These are phyloP conservation scores for Gymnoscopelus microlampas DNA, from an alignment of 2,797 vertebrate genomes.

Conservation along the genomic window DNA sequence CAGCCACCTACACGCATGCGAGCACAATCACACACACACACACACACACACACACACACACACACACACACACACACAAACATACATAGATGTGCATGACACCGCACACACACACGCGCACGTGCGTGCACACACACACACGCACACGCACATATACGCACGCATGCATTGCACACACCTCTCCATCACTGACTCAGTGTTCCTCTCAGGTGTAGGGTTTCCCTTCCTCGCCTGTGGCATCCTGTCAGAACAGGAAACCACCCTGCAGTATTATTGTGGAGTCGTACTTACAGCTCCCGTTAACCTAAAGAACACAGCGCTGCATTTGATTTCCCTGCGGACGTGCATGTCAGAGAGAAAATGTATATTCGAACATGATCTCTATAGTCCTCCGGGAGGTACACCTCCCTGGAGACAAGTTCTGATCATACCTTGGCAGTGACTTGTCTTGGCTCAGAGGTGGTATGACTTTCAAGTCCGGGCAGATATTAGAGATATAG, in stretches of 20 bases:
- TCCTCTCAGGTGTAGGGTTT: constrained; percentile 71
- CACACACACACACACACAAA: constrained; percentile 3
- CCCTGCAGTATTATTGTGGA: constrained; percentile 32
- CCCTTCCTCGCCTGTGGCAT: constrained; percentile 56
- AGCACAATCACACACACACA: constrained; percentile 26
- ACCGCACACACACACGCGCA: not conserved
- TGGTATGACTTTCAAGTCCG: constrained; percentile 51
- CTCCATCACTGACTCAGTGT: constrained; percentile 62
- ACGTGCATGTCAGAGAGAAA: constrained; percentile 41
- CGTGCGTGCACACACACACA: not conserved
- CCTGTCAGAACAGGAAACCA: constrained; percentile 69
- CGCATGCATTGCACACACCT: constrained; percentile 57
- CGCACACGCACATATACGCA: constrained; percentile 29
- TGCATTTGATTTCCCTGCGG: constrained; percentile 61
- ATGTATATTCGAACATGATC: constrained; percentile 53
- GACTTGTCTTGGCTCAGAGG: constrained; percentile 20
- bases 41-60: constrained; percentile 28
- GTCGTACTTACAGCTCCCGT: constrained; percentile 52
- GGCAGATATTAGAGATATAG: constrained; percentile 25
- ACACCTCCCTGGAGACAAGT: constrained; percentile 44
- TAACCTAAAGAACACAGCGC: constrained; percentile 33
- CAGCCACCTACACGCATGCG: constrained; percentile 55
- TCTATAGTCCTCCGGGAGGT: constrained; percentile 22
- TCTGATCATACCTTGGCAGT: constrained; percentile 47
- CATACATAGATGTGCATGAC: too few relatives aligned